Base-by-base conservation (phyloP, 2,888 invertebrate species). In the Hydrotaea cyrtoneurina region DNA sequence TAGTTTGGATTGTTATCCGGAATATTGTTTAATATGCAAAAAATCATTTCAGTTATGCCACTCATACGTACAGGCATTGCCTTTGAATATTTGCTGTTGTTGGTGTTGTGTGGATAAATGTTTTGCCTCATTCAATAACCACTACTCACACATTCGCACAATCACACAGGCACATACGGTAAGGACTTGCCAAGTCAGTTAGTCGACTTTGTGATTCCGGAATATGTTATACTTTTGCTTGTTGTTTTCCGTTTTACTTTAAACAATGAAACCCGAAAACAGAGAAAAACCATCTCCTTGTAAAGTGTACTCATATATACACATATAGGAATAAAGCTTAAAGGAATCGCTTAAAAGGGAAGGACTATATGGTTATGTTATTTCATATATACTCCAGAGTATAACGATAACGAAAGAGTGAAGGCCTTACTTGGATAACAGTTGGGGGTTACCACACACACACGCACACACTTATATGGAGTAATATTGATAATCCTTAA, bases 401-500 rank as follows among this genome's bases (percentile, higher is more conserved):
- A 69, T 69, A 21, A 1, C 19, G 23, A 69, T 19, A 15, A 19
- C 13, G 21, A 50, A 46, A 43, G 69, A 21, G 66, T 21, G 0
- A 66, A 43, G 39, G 69, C 2, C 36, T 4, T 31, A 31, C 31
- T 39, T 69, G 43, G 43, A 66, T 57, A 43, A 17, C 66, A 66
- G 64, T 66, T 3, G 69, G 46, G n/a, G 69, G 39, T 46, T 46
- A 17, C 46, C 39, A 53, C 21, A 23, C 2, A 31, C 2, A 15
- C n/a, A n/a, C n/a, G n/a, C n/a, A n/a, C n/a, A n/a, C n/a, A n/a
- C n/a, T n/a, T n/a, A 21, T 50, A 76, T 7, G 21, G 46, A 72
- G 69, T 59, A 72, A 81, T 73, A 85, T 82, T 81, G 72, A 84
- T 77, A 81, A 66, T 79, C 79, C 55, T 79, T 79, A 82, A 85